Conservation (phyloP, 2,797 vertebrate species). For the Champsocephalus gunnari region DNA sequence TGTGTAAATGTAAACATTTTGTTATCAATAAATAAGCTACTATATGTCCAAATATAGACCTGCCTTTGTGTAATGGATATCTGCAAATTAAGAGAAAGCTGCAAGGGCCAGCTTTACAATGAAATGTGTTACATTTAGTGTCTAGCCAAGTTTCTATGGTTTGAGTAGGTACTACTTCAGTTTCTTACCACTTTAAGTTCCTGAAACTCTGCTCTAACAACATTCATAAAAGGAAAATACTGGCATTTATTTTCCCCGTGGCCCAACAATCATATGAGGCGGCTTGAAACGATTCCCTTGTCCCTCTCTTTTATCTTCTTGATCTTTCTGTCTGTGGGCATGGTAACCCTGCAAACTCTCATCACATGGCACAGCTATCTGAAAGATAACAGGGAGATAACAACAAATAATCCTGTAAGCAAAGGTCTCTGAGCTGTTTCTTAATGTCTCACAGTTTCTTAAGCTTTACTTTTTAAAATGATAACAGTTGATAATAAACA, state of each 20-base stretch:
- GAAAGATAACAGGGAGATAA: slow-evolving; percentile 12
- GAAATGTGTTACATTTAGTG: background rate
- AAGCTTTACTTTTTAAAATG: slow-evolving; percentile 13
- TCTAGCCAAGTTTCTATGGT: background rate
- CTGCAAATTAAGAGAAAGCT: background rate
- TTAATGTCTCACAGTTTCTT: slow-evolving; percentile 11
- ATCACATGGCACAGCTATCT: slow-evolving; percentile 11
- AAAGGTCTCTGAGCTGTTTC: slow-evolving; percentile 1
- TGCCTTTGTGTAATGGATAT: slow-evolving; percentile 1
- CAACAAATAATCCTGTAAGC: background rate
- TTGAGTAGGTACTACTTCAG: slow-evolving; percentile 11
- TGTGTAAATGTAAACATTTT: background rate
- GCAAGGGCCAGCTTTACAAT: slow-evolving; percentile 5
- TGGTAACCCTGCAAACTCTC: slow-evolving; percentile 10
- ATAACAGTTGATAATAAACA: slow-evolving; percentile 7
- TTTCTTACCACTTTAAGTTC: slow-evolving; percentile 3
- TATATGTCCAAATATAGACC: background rate
- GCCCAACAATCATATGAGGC: background rate
- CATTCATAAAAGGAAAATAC: background rate
- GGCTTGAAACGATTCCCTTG: background rate
- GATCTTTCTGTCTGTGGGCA: slow-evolving; percentile 4
- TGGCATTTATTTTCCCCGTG: background rate
- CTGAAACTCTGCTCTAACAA: slow-evolving; percentile 5
- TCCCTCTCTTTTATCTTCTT: background rate
- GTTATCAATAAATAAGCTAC: slow-evolving; percentile 10